Percentiles rank a stretch among this genome's conserved stretches.
Evolutionary conservation across 2,888 invertebrate species (phyloP).

Genomic region (Steinernema scapterisci): DNA sequence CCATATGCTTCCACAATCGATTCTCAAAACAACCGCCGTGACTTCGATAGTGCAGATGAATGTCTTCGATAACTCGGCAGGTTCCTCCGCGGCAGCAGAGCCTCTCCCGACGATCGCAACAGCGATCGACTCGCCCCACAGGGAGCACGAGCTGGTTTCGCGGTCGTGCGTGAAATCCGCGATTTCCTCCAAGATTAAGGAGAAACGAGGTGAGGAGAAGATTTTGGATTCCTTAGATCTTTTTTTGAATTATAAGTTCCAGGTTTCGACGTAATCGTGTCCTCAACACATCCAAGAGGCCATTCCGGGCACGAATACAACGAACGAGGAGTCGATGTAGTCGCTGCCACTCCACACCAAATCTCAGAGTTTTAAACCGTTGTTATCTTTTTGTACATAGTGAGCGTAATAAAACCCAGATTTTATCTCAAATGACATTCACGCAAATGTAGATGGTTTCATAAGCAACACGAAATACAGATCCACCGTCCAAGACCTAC

Average conservation of each 20-base stretch:
- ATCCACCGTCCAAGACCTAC: no score
- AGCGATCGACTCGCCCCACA: conserved; percentile 17
- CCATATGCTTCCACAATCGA: conserved; percentile 22
- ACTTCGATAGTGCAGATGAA: conserved; percentile 25
- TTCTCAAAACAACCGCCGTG: conserved; percentile 22
- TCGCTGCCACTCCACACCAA: conserved; percentile 7
- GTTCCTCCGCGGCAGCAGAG: not conserved
- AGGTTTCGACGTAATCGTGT: conserved; percentile 14
- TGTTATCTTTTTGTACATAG: not conserved
- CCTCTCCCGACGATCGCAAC: conserved; percentile 1
- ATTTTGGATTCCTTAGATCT: no score
- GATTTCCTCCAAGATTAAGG: not conserved
- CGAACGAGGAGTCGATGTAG: conserved; percentile 10
- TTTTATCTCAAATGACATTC: no score
- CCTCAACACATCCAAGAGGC: not conserved
- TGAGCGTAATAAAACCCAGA: not conserved
- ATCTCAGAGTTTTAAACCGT: conserved; percentile 23
- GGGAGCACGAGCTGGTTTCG: not conserved
- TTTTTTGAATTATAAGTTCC: no score
- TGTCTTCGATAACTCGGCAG: not conserved
- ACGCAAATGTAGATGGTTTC: no score
- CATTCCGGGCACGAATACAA: not conserved
- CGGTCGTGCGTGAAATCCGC: conserved; percentile 4
- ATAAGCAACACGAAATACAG: no score
- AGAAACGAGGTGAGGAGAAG: conserved; percentile 11